These are phyloP conservation scores for Phymorhynchus buccinoides DNA, from an alignment of 1,140 invertebrate genomes.

Conservation along the genomic window DNA sequence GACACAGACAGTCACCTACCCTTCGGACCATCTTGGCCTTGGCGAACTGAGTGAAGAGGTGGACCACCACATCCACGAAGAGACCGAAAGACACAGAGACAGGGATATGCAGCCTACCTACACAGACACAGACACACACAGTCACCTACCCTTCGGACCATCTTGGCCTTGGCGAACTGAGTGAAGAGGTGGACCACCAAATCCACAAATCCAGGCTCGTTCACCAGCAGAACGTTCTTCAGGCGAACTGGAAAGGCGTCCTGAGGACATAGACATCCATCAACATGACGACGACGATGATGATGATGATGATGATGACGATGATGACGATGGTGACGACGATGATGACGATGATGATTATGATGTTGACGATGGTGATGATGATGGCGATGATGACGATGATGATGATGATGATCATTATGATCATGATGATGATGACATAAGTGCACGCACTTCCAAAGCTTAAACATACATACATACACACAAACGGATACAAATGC, in stretches of 20 bases:
- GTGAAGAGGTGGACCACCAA: slow-evolving; percentile 14
- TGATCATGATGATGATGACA: too few relatives aligned
- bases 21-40: slow-evolving; percentile 26
- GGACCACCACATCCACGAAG: too few relatives aligned
- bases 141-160: slow-evolving; percentile 19
- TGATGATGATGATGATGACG: too few relatives aligned
- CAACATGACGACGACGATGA: too few relatives aligned
- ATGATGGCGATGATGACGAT: too few relatives aligned
- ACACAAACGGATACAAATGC: too few relatives aligned
- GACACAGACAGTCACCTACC: too few relatives aligned
- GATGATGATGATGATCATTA: too few relatives aligned
- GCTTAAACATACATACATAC: background rate
- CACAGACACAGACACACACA: background rate
- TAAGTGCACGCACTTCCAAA: too few relatives aligned
- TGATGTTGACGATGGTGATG: too few relatives aligned
- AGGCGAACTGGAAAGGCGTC: slow-evolving; percentile 19
- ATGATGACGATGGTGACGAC: too few relatives aligned
- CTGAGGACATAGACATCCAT: background rate
- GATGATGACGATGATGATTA: too few relatives aligned
- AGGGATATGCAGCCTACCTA: background rate
- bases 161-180: slow-evolving; percentile 28
- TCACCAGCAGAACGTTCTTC: slow-evolving; percentile 14
- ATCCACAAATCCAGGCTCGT: slow-evolving; percentile 28
- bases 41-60: background rate
- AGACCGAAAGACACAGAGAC: background rate